Evolutionary conservation across 1,140 invertebrate genomes (phyloP), one percentile per base, ranked within the genome.

Genomic region (Ridgeia piscesae): DNA sequence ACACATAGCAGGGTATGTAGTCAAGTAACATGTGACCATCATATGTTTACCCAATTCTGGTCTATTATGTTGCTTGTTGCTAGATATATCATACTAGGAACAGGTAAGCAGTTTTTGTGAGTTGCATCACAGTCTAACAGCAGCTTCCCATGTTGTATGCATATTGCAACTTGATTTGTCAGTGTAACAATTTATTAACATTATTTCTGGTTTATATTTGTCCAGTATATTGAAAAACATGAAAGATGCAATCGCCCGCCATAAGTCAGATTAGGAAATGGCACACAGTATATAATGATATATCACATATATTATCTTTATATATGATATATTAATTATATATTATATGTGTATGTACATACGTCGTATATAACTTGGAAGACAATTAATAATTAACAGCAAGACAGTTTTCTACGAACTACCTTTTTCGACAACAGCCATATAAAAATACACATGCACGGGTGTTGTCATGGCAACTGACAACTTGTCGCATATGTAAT

Each of bases 301-400:
- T 77, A 77, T 77, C 11, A 6, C 42, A 42, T 42, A 42, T 42
- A 42, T 42, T 42, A 42, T 42, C 42, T 42, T 6, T 42, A 42
- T 42, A 42, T 42, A 42, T 42, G 42, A 42, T 42, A 42, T 42
- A 42, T 42, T 42, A 42, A 42, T 4, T 6, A 42, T 42, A 42
- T 42, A 42, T 42, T 6, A 42, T 42, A 42, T 42, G 42, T 77
- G 27, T 77, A 77, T 77, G 27, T 77, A 77, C 27, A 77, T 77
- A 77, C 58, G 2, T 77, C 27, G 42, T 4, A 77, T 77, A 77
- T 77, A 77, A 27, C 14, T 77, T 77, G 17, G 58, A 77, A 77
- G 58, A 77, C 58, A 14, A 77, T 77, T 77, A 77, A 77, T 77
- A 77, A 77, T 77, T 77, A 77, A 77, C 58, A 77, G 58, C 58